Conservation (phyloP, 1,140 invertebrate species). For the Stegodyphus mimosarum region DNA sequence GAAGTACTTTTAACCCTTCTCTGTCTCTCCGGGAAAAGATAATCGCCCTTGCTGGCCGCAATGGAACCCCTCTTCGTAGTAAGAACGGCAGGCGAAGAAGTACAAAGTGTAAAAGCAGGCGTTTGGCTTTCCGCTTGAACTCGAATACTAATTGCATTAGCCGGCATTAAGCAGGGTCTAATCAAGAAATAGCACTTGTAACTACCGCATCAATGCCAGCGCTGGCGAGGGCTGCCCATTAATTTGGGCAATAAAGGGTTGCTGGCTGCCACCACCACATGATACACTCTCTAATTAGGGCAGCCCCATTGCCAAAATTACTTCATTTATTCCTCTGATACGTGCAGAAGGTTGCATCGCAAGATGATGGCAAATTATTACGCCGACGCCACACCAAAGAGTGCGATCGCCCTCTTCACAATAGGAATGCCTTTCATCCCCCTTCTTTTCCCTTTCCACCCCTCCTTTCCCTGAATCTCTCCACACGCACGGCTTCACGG, state of each 20-base stretch:
- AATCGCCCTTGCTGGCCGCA: background rate
- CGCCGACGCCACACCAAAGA: background rate
- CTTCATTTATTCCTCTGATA: constrained; percentile 54
- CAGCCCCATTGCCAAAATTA: constrained; percentile 54
- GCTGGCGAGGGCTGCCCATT: constrained; percentile 42
- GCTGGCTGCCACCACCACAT: constrained; percentile 51
- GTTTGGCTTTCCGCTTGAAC: constrained; percentile 57
- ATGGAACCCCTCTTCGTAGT: background rate
- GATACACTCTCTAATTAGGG: constrained; percentile 56
- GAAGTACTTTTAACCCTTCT: background rate
- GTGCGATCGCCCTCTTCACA: constrained; percentile 2
- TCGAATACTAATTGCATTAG: constrained; percentile 56
- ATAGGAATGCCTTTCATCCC: background rate
- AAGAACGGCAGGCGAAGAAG: constrained; percentile 32
- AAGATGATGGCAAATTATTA: constrained; percentile 55
- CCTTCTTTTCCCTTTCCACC: background rate
- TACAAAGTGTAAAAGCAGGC: constrained; percentile 54
- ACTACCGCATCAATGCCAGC: constrained; percentile 51
- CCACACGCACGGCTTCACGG: constrained; percentile 50
- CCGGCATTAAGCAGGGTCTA: constrained; percentile 48
- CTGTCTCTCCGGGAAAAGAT: background rate
- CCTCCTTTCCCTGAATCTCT: constrained; percentile 32
- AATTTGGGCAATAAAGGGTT: constrained; percentile 60
- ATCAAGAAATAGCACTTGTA: constrained; percentile 60
- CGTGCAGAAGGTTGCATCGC: constrained; percentile 40